Evolutionary conservation across 1,140 invertebrate species (phyloP).

Genomic region (Apis florea): DNA sequence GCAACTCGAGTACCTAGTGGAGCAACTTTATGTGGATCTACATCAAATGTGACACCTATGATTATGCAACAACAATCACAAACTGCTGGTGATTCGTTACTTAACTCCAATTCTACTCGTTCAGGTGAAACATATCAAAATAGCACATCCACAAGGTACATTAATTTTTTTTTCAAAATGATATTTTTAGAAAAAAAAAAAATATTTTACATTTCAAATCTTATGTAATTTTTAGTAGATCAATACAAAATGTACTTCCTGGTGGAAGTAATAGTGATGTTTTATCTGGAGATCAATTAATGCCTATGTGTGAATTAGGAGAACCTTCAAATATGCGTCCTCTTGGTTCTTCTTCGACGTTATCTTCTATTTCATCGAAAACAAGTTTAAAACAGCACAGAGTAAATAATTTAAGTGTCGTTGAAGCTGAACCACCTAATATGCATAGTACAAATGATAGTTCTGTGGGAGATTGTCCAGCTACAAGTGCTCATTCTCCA

Average conservation of each 20-base stretch:
- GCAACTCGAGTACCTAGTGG: conserved; percentile 75
- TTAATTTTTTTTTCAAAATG: background rate
- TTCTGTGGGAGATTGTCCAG: conserved; percentile 61
- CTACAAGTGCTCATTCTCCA: conserved; percentile 52
- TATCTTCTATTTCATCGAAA: conserved; percentile 64
- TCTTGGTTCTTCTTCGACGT: conserved; percentile 65
- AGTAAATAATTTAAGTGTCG: conserved; percentile 50
- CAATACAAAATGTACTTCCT: conserved; percentile 61
- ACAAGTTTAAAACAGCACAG: conserved; percentile 63
- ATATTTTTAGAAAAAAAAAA: background rate
- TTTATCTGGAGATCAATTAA: conserved; percentile 58
- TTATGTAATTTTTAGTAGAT: conserved; percentile 50
- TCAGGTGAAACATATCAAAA: conserved; percentile 68
- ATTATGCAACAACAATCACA: conserved; percentile 58
- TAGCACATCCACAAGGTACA: conserved; percentile 64
- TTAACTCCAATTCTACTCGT: conserved; percentile 57
- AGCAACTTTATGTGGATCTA: conserved; percentile 47
- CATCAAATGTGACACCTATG: conserved; percentile 54
- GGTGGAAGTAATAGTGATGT: conserved; percentile 47
- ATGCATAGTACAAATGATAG: conserved; percentile 55
- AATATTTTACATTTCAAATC: background rate
- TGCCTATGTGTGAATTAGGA: conserved; percentile 67
- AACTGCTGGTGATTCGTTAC: conserved; percentile 58
- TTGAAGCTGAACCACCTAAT: conserved; percentile 48
- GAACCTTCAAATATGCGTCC: conserved; percentile 64